Evolutionary conservation across 2,113 vertebrate genomes (phyloP), one percentile per base, ranked within the genome.

Genomic region (Henicopernis longicauda): DNA sequence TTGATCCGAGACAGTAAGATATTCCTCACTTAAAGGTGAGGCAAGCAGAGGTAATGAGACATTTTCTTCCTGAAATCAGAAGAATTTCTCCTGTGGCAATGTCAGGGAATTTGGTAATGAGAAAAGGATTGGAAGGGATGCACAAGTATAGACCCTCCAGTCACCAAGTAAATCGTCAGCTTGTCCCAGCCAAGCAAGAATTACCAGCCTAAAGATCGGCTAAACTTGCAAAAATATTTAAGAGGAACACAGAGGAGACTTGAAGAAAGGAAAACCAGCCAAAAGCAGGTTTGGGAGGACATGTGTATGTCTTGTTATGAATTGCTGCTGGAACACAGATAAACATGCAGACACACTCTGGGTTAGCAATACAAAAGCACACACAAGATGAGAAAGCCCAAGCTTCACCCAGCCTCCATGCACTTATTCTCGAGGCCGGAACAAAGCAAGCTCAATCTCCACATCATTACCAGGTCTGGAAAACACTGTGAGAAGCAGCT

Each of bases 231-330:
- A 32, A 72, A 72, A 34, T 31, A 31, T 63, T 49, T 49, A 86
- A 63, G n/a, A 69, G 16, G 34, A 66, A 52, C 26, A n/a, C 13
- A 72, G 38, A 81, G 42, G 19, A 79, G 42, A 72, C 40, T 21
- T 67, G 54, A 81, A 77, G 50, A 79, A 88, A 59, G 52, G 7
- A 73, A 47, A 52, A 52, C 26, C 31, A 76, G 25, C 16, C 62
- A 79, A 70, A 86, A 74, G 36, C 36, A 89, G 52, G 15, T 47
- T 58, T 44, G 36, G 27, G 47, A 82, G 36, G 42, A 86, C 0
- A 0, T 1, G 0, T 40, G 36, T 15, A 1, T 15, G 32, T 44
- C n/a, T 54, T 49, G 7, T 44, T 82, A 49, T 12, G 29, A 78
- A 59, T 0, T 38, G n/a, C n/a, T 5, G 4, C 50, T 61, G 20